Evolutionary conservation across 1,140 invertebrate genomes (phyloP), one percentile per base, ranked within the genome.

Genomic region (Drosophila pseudoananassae): DNA sequence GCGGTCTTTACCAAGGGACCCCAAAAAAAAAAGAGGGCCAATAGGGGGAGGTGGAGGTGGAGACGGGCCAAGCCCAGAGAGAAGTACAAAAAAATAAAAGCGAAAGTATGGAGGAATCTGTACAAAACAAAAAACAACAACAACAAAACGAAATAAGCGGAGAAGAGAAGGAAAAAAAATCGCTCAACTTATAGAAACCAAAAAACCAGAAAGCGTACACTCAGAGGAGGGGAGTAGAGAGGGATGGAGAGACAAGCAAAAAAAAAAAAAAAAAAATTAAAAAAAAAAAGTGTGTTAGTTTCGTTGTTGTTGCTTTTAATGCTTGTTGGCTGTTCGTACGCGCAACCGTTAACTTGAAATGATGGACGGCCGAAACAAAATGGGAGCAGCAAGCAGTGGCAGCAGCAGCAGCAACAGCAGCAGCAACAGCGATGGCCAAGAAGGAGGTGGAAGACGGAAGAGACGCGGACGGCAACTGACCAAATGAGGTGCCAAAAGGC

Each of bases 71-170:
- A 4, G 33, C 33, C 33, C 7, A 12, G 4, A 14, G 9, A 50
- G 12, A 9, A 72, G 56, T 27, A 27, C 25, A 27, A 64, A 46
- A 46, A 74, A 78, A 63, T 60, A 84, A 88, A 87, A 88, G 76
- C 82, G 84, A 88, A 88, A 87, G 82, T 88, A 89, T 61, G 60
- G 69, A 68, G 75, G 84, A 89, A 81, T 81, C 82, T 66, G 66
- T 71, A 71, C 63, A 76, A 71, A 31, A 73, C 49, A 43, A 45
- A 27, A 47, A 20, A 64, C 49, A 43, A 45, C 6, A 47, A 20
- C 60, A 65, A 65, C 54, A 27, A 72, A 78, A 66, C 53, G 52
- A 74, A 78, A 68, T 29, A 73, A 60, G 12, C 55, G 52, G 15
- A 20, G 15, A 78, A 77, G 43, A 77, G 43, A 76, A 52, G 58